Percentiles rank a stretch among this genome's conserved stretches.
phyloP scores from a whole-genome alignment of 2,797 vertebrate genomes.

The Jordanella pulchra region DNA sequence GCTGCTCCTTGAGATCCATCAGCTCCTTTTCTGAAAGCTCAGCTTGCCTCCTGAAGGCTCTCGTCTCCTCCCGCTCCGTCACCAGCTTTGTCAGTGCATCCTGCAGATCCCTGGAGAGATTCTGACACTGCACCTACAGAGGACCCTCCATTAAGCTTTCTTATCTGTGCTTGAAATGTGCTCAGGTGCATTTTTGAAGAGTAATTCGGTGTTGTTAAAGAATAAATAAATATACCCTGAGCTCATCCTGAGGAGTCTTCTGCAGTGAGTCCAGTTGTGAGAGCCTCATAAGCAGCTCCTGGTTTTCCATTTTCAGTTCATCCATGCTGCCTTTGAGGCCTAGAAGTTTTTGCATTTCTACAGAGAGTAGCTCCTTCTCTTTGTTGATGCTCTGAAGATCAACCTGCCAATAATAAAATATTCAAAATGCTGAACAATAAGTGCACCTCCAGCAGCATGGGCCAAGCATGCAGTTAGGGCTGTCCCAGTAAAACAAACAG shows the following conservation, averaged over 20 bases:
- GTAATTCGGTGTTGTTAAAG: neutral
- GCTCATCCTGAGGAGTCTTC: conserved; percentile 25
- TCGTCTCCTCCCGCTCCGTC: conserved; percentile 47
- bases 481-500: too few species aligned
- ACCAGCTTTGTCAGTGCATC: conserved; percentile 44
- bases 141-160: neutral
- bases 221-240: conserved; percentile 45
- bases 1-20: conserved; percentile 21
- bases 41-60: neutral
- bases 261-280: conserved; percentile 33
- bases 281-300: conserved; percentile 45
- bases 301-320: conserved; percentile 59
- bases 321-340: conserved; percentile 31
- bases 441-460: neutral
- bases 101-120: conserved; percentile 55
- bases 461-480: too few species aligned
- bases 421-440: neutral
- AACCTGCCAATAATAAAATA: conserved; percentile 58
- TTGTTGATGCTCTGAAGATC: conserved; percentile 75
- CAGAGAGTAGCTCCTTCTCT: conserved; percentile 62
- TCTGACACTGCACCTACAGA: conserved; percentile 47
- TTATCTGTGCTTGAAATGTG: too few species aligned
- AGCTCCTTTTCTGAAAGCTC: conserved; percentile 47
- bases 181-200: neutral
- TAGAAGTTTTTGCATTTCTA: conserved; percentile 58